Percentiles rank a stretch among this genome's conserved stretches.
Conservation (phyloP, 2,888 invertebrate genomes). For the Pandemis corylana region DNA sequence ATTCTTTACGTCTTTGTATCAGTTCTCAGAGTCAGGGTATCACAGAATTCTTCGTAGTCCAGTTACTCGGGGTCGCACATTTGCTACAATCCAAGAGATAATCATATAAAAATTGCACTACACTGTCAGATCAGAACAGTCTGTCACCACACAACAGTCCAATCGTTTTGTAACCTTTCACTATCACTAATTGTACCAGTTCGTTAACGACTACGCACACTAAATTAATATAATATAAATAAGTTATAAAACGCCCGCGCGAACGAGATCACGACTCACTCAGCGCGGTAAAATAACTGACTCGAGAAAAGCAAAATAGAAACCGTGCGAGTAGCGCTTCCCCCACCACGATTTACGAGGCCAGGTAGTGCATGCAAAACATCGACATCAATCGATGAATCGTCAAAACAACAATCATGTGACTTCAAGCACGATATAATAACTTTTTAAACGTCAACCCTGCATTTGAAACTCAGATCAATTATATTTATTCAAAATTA, state of each 20-base stretch:
- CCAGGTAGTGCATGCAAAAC: slow-evolving; percentile 73
- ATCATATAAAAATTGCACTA: slow-evolving; percentile 65
- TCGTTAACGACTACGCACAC: slow-evolving; percentile 65
- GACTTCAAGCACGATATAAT: slow-evolving; percentile 11
- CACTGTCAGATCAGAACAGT: slow-evolving; percentile 65
- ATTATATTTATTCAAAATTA: neutral
- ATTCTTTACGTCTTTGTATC: slow-evolving; percentile 57
- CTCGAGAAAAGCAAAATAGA: slow-evolving; percentile 84
- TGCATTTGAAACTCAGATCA: neutral
- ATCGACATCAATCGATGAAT: slow-evolving; percentile 61
- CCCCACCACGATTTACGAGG: slow-evolving; percentile 80
- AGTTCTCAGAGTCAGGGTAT: slow-evolving; percentile 55
- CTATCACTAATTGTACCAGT: slow-evolving; percentile 57
- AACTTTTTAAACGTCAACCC: neutral
- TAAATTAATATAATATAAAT: slow-evolving; percentile 56
- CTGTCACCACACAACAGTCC: slow-evolving; percentile 62
- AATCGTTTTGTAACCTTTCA: slow-evolving; percentile 60
- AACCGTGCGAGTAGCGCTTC: slow-evolving; percentile 74
- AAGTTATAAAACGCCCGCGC: slow-evolving; percentile 74
- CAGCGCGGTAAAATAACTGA: slow-evolving; percentile 79
- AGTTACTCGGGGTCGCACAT: slow-evolving; percentile 54
- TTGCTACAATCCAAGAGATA: slow-evolving; percentile 66
- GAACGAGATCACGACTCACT: slow-evolving; percentile 65
- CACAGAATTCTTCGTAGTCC: slow-evolving; percentile 64
- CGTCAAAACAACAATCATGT: slow-evolving; percentile 50